Evolutionary conservation across 2,113 vertebrate species (phyloP).

Genomic region (Raphicerus campestris): DNA sequence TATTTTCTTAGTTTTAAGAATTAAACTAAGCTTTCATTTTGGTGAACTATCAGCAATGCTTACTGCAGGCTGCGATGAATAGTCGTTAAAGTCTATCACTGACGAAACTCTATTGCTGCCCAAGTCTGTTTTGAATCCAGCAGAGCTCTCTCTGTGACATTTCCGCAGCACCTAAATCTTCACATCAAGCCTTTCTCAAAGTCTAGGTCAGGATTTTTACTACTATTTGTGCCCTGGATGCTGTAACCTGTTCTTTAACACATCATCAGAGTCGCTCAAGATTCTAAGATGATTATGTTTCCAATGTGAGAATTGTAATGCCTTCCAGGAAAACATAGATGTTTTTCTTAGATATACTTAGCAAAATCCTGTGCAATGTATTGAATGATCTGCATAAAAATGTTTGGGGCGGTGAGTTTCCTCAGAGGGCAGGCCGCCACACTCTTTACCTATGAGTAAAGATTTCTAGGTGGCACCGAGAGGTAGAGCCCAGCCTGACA

Average conservation of each 20-base stretch:
- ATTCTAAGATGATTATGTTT: conserved; percentile 53
- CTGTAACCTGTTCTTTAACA: conserved; percentile 63
- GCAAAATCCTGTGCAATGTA: conserved; percentile 50
- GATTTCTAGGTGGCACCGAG: conserved; percentile 46
- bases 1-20: background rate
- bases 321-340: conserved; percentile 74
- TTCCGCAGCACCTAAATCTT: background rate
- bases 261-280: conserved; percentile 61
- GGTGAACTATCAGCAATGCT: background rate
- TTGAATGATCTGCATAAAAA: conserved; percentile 41
- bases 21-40: background rate
- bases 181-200: background rate
- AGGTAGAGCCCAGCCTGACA: background rate
- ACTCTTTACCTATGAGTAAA: conserved; percentile 43
- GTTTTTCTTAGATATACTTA: conserved; percentile 63
- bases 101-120: background rate
- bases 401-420: background rate
- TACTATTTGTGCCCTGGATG: conserved; percentile 38
- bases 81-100: background rate
- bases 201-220: conserved; percentile 29
- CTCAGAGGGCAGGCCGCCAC: background rate
- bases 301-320: conserved; percentile 62
- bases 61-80: background rate
- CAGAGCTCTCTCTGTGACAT: background rate
- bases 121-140: background rate